Base-by-base conservation (phyloP, 2,888 invertebrate species). In the Acleris emargana region DNA sequence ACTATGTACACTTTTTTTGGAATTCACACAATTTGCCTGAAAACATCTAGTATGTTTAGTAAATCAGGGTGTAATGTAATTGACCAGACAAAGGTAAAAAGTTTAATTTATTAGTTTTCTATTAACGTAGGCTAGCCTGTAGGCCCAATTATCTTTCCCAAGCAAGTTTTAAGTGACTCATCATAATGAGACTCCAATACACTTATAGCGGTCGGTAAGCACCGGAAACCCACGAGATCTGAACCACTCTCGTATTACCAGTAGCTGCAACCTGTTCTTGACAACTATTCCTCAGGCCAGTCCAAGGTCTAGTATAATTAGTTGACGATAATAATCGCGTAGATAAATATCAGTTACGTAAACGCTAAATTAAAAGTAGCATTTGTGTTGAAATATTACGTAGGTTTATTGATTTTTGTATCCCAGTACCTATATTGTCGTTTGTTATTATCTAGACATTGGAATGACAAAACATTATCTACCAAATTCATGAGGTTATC, bases 211-310 rank as follows among this genome's bases (percentile, higher is more conserved):
- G 75, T 71, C 70, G 69, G 71, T 71, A 75, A 71, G 78, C 77
- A 71, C 82, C 84, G 89, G 89, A 90, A 89, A 84, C 79, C 76
- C 78, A 80, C 68, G 79, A 76, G 74, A 75, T 76, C 76, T 72
- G 67, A 58, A 75, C 78, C 77, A 76, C 74, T 11, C 38, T 76
- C 77, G 71, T 67, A 69, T 83, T 80, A 81, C 81, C 76, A 82
- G 78, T 74, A 74, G 72, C 72, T 69, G 67, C 68, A 79, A 77
- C 81, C 77, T 62, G 81, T 81, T 83, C 74, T 76, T 70, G 73
- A 72, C 71, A 73, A 76, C 68, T 66, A 66, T 67, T 62, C 52
- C 62, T 62, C 61, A 51, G 59, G 60, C 55, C 55, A 68, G 67
- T 68, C 64, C 64, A 66, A 66, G 64, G 64, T 66, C 64, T 59